These are phyloP conservation scores for Haliclystus octoradiatus DNA, from an alignment of 30 jellyfish, hydroid and myxozoan species.

Conservation along the genomic window DNA sequence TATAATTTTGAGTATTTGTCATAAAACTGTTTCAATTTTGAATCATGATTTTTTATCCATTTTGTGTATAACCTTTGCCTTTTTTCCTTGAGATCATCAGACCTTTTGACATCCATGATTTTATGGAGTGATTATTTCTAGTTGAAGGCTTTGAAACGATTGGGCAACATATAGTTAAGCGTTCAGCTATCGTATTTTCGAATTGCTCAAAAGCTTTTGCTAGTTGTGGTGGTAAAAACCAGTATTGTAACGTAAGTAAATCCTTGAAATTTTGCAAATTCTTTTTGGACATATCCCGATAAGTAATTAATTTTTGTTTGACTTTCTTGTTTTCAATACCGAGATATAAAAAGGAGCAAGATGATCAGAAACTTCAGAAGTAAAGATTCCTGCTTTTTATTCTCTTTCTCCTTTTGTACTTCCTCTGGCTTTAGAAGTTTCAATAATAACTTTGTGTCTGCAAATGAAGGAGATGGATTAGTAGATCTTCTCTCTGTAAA, in stretches of 20 bases:
- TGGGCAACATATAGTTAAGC: background rate
- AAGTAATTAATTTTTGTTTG: background rate
- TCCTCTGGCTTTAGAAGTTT: constrained; percentile 36
- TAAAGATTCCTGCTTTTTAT: background rate
- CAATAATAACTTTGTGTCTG: constrained; percentile 23
- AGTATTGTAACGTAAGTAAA: background rate
- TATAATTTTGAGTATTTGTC: background rate
- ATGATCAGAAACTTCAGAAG: background rate
- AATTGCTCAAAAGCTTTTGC: background rate
- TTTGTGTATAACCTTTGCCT: background rate
- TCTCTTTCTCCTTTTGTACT: constrained; percentile 24
- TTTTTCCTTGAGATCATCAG: background rate
- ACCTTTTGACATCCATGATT: background rate
- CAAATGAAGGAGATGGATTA: constrained; percentile 29
- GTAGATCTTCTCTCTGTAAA: constrained; percentile 46
- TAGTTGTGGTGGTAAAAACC: background rate
- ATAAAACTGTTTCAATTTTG: background rate
- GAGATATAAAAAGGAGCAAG: background rate
- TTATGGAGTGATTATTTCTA: background rate
- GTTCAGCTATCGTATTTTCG: background rate
- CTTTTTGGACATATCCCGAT: background rate
- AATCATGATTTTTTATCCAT: background rate
- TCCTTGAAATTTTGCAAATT: too few relatives aligned
- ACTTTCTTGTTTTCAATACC: too few relatives aligned
- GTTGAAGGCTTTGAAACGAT: background rate